A percentile compares a stretch with the other conserved stretches of the same genome.
Conservation (phyloP, 2,888 invertebrate species). For the Brenthis hecate region DNA sequence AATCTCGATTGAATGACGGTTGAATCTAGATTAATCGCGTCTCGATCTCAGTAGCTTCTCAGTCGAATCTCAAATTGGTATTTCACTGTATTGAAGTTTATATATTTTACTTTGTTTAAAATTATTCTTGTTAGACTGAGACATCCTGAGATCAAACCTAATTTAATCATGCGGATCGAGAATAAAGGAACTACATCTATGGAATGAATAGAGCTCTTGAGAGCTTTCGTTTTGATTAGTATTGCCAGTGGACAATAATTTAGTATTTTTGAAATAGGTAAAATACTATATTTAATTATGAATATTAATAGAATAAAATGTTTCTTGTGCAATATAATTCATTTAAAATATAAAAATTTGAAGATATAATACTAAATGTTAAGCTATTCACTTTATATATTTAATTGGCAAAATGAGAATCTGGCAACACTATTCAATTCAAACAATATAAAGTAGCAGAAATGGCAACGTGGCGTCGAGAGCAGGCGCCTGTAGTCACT, state of each 20-base stretch:
- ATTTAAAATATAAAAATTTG: too few relatives aligned
- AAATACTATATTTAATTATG: background rate
- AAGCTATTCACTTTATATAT: too few relatives aligned
- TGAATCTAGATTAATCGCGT: constrained; percentile 8
- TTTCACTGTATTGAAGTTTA: background rate
- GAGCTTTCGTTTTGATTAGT: constrained; percentile 53
- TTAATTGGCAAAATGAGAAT: constrained; percentile 1
- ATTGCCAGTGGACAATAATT: constrained; percentile 9
- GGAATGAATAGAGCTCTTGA: constrained; percentile 38
- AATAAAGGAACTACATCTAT: constrained; percentile 55
- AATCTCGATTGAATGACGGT: background rate
- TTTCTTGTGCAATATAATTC: too few relatives aligned
- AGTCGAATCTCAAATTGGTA: constrained; percentile 4
- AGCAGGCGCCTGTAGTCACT: constrained; percentile 53
- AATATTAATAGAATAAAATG: too few relatives aligned
- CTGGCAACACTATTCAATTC: constrained; percentile 20
- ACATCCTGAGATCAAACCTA: constrained; percentile 2
- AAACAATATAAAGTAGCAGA: constrained; percentile 54
- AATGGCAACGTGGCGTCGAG: constrained; percentile 71
- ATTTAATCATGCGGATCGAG: constrained; percentile 13
- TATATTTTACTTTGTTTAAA: background rate
- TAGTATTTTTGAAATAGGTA: background rate
- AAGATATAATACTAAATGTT: too few relatives aligned
- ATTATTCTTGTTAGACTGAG: background rate
- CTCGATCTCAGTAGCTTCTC: constrained; percentile 28